Base-by-base conservation (phyloP, 2,888 invertebrate species). In the Epistrophe eligans region DNA sequence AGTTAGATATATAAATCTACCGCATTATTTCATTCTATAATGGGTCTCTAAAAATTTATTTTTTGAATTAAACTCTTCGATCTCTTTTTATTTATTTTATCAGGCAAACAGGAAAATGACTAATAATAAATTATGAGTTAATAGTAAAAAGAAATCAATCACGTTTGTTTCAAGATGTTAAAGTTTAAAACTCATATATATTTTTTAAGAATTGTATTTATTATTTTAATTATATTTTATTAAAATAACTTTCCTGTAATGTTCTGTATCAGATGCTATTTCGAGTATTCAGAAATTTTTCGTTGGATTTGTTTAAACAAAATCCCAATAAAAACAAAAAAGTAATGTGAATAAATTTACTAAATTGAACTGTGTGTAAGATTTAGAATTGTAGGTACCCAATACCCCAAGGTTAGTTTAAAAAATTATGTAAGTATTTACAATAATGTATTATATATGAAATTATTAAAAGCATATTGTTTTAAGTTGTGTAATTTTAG, bases 401-500 rank as follows among this genome's bases (percentile, higher is more conserved):
- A 40, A 43, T 40, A 70, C 38, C 62, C 72, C 66, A 43, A 58
- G 72, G 13, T 67, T 83, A 62, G 60, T 66, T 84, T 73, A 74
- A 67, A 45, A 60, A 38, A 66, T 45, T 72, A 76, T 66, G 58
- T 58, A 62, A 70, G 76, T 77, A 85, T 77, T 77, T 70, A 72
- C 72, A 62, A 67, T 40, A 66, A 74, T 72, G 73, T 76, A 84
- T 80, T 84, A 80, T 76, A 79, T 24, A 24, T 24, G 24, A 57
- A 32, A 38, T 52, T 72, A 77, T 66, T 72, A 67, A 67, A 73
- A 81, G 58, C 43, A 50, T 72, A 35, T 77, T 82, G 64, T 82
- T 82, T 82, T 82, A 67, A 79, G 71, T 83, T 79, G 72, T 83
- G 76, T 76, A 87, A 76, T 87, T 70, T 79, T 87, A 87, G 87